These are phyloP conservation scores for Megathymus violae DNA, from an alignment of 1,140 invertebrate species.

Conservation along the genomic window DNA sequence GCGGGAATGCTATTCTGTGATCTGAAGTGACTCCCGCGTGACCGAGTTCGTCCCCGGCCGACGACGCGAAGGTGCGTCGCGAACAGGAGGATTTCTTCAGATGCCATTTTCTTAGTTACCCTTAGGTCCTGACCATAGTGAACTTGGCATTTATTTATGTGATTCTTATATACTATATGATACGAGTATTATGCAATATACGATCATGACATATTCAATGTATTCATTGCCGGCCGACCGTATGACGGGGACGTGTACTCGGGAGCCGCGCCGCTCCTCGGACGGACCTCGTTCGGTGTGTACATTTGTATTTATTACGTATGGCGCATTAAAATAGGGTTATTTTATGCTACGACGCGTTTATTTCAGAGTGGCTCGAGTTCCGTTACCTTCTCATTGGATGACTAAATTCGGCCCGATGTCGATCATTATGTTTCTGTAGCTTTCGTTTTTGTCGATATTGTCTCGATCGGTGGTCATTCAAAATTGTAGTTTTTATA, in stretches of 20 bases:
- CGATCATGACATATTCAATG: constrained; percentile 75
- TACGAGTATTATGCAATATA: constrained; percentile 73
- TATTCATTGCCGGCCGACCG: constrained; percentile 65
- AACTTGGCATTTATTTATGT: constrained; percentile 82
- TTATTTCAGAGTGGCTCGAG: constrained; percentile 79
- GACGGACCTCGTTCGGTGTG: constrained; percentile 70
- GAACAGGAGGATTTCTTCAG: constrained; percentile 63
- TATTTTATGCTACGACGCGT: constrained; percentile 68
- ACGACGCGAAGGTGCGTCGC: constrained; percentile 29
- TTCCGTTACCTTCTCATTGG: constrained; percentile 76
- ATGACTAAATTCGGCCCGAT: constrained; percentile 61
- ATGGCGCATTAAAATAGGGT: constrained; percentile 59
- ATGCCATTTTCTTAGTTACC: constrained; percentile 83
- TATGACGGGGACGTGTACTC: constrained; percentile 63
- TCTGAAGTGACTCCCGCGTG: constrained; percentile 47
- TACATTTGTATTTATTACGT: constrained; percentile 73
- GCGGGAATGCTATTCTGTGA: constrained; percentile 43
- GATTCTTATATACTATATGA: constrained; percentile 71
- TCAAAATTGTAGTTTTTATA: constrained; percentile 62
- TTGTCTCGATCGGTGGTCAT: constrained; percentile 54
- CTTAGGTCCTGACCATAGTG: constrained; percentile 76
- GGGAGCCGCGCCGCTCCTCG: constrained; percentile 52
- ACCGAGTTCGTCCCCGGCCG: constrained; percentile 32
- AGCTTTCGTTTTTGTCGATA: constrained; percentile 44
- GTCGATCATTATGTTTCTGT: constrained; percentile 38